These are phyloP conservation scores for Sebastes oblongus DNA, from an alignment of 2,797 vertebrate species.

Conservation along the genomic window DNA sequence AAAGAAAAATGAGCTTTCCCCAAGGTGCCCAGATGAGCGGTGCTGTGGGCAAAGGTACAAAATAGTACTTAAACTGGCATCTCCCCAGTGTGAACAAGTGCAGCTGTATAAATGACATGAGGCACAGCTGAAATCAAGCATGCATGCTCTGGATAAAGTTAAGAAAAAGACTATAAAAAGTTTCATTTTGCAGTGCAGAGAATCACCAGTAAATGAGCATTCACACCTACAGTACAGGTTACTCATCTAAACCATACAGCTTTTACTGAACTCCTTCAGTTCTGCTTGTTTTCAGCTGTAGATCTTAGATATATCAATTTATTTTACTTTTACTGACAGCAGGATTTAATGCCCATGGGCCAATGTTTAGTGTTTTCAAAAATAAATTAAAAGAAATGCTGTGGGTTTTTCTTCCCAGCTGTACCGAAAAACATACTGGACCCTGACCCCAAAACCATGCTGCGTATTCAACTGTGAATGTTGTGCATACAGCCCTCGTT, in stretches of 20 bases:
- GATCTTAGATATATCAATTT: neutral
- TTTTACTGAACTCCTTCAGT: neutral
- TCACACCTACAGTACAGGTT: neutral
- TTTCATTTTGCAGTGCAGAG: neutral
- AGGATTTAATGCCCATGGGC: neutral
- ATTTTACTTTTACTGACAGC: neutral
- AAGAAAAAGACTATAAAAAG: neutral
- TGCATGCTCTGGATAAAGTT: slow-evolving; percentile 2
- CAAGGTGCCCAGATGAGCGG: neutral
- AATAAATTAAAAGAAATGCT: neutral
- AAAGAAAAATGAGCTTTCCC: neutral
- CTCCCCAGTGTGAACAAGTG: slow-evolving; percentile 12
- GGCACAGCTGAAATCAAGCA: slow-evolving; percentile 11
- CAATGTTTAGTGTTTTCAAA: neutral
- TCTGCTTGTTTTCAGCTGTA: neutral
- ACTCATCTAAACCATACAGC: slow-evolving; percentile 7
- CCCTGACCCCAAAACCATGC: neutral
- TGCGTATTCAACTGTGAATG: neutral
- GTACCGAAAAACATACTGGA: neutral
- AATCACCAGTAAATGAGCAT: neutral
- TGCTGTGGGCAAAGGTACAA: slow-evolving; percentile 30
- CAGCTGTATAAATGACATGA: slow-evolving; percentile 7
- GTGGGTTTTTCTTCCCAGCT: neutral
- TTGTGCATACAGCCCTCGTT: neutral
- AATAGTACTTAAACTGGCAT: slow-evolving; percentile 23